These are phyloP conservation scores for Cercopithecus diana DNA, from an alignment of 2,797 vertebrate species.

Conservation along the genomic window DNA sequence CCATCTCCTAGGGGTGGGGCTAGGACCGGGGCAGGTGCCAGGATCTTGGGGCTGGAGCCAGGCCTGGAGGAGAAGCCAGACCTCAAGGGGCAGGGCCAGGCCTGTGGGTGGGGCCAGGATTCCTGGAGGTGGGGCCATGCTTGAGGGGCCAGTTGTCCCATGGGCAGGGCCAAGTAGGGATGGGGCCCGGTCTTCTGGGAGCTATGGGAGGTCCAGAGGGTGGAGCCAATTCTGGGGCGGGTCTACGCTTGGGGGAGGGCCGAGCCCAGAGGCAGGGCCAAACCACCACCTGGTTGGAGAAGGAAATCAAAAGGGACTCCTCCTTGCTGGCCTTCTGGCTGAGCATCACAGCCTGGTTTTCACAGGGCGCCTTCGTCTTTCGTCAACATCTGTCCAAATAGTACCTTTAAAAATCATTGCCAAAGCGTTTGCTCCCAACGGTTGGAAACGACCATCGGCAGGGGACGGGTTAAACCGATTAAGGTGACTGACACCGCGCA, in stretches of 20 bases:
- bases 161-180: neutral
- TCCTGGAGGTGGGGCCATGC: too few relatives aligned
- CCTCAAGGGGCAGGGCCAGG: neutral
- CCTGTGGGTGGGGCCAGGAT: neutral
- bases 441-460: rapidly evolving
- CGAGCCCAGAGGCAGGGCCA: neutral
- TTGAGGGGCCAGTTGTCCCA: neutral
- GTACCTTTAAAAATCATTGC: neutral
- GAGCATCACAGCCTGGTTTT: neutral
- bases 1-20: neutral
- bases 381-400: neutral
- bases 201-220: neutral
- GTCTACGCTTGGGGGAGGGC: neutral
- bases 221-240: neutral
- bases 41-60: neutral
- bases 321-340: neutral
- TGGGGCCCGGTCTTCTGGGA: neutral
- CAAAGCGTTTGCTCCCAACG: neutral
- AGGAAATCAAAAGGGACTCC: neutral
- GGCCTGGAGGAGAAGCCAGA: neutral
- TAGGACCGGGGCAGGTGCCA: neutral
- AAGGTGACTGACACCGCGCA: too few relatives aligned
- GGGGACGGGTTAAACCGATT: too few relatives aligned
- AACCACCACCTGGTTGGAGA: neutral
- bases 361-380: neutral